These are phyloP conservation scores for Corydoras maculifer DNA, from an alignment of 2,113 vertebrate genomes.

Conservation along the genomic window DNA sequence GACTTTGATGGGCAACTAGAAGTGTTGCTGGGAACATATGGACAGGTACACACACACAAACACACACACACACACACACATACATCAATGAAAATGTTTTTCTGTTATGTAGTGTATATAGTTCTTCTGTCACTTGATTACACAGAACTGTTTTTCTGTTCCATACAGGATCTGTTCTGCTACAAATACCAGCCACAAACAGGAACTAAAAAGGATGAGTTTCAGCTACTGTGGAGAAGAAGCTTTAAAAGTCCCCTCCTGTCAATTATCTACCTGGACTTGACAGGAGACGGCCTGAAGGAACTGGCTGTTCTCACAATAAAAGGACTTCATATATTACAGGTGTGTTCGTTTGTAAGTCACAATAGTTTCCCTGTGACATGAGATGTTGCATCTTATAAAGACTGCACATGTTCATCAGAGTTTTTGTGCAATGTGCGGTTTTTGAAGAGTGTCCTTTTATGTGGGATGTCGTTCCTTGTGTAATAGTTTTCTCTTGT, in stretches of 20 bases:
- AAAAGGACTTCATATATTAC: constrained; percentile 82
- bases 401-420: not conserved
- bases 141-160: constrained; percentile 3
- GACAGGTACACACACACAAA: constrained; percentile 57
- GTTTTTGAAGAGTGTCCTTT: no score
- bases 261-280: constrained; percentile 76
- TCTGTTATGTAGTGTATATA: no score
- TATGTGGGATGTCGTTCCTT: no score
- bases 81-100: no score
- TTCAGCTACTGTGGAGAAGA: constrained; percentile 73
- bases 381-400: no score
- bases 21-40: constrained; percentile 73
- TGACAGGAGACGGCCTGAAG: constrained; percentile 76
- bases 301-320: constrained; percentile 81
- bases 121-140: not conserved
- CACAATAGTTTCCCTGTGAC: no score
- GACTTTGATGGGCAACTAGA: constrained; percentile 76
- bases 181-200: constrained; percentile 67
- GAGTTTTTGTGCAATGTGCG: not conserved
- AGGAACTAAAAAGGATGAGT: constrained; percentile 47
- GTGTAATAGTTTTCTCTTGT: no score
- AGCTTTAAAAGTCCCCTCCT: constrained; percentile 81
- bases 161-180: constrained; percentile 78
- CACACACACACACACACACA: not conserved
- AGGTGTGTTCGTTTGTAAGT: constrained; percentile 61